phyloP scores from a whole-genome alignment of 2,113 vertebrate genomes.

The Lutjanus erythropterus region DNA sequence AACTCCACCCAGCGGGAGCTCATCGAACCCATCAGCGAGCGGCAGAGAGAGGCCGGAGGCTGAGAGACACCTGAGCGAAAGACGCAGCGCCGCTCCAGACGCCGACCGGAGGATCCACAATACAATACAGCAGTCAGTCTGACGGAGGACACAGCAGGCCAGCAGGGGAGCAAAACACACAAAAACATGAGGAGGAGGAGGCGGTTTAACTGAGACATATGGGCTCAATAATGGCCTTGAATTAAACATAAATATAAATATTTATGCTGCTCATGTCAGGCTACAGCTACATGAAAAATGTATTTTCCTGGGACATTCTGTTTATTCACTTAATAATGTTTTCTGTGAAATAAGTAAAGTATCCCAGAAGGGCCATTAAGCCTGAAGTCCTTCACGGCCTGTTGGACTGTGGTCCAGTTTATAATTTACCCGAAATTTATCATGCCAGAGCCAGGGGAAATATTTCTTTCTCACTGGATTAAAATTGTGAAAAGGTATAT shows the following conservation, averaged over 20 bases:
- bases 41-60: conserved; percentile 20
- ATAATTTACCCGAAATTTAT: background rate
- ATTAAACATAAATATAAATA: background rate
- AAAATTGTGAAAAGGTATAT: background rate
- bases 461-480: background rate
- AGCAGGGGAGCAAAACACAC: background rate
- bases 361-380: background rate
- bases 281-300: background rate
- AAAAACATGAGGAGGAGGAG: background rate
- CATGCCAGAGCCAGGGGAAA: background rate
- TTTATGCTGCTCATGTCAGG: background rate
- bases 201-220: background rate
- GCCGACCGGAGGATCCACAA: background rate
- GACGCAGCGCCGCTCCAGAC: background rate
- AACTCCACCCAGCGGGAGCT: conserved; percentile 19
- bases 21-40: conserved; percentile 27
- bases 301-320: background rate
- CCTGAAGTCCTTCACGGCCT: background rate
- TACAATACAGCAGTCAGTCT: too few species aligned
- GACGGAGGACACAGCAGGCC: background rate
- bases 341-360: background rate
- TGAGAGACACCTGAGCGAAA: conserved; percentile 25
- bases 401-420: background rate
- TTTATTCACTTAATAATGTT: conserved; percentile 1
- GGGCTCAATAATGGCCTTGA: background rate